phyloP scores from a whole-genome alignment of 2,888 invertebrate genomes.

The Drosophila silvestris region DNA sequence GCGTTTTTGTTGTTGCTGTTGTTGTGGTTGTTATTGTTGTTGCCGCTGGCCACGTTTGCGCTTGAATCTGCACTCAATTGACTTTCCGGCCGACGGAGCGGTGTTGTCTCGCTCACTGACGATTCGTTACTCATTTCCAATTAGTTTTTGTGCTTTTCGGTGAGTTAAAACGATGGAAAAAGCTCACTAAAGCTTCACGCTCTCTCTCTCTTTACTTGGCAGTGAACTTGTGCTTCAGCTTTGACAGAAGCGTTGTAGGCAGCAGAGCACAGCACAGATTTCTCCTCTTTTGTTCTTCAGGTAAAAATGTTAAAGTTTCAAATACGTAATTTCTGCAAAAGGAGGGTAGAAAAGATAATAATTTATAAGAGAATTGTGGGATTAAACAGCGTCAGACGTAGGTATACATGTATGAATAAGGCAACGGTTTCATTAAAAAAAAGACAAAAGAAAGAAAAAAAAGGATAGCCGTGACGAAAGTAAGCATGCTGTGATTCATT shows the following conservation, averaged over 20 bases:
- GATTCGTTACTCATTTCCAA: constrained; percentile 84
- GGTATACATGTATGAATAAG: constrained; percentile 52
- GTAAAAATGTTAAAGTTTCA: constrained; percentile 31
- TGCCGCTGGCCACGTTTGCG: constrained; percentile 60
- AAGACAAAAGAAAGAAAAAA: constrained; percentile 5
- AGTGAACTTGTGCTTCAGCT: constrained; percentile 68
- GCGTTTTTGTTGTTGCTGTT: constrained; percentile 25
- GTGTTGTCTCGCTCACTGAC: constrained; percentile 85
- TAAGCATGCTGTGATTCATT: constrained; percentile 40
- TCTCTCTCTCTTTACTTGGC: constrained; percentile 42
- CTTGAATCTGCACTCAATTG: constrained; percentile 52
- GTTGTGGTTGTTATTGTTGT: constrained; percentile 19
- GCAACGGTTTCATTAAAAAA: constrained; percentile 45
- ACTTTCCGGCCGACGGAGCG: constrained; percentile 82
- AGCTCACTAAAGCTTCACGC: constrained; percentile 45
- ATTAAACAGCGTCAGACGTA: constrained; percentile 1
- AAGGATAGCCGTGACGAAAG: constrained; percentile 35
- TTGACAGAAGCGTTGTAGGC: constrained; percentile 19
- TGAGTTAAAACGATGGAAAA: constrained; percentile 31
- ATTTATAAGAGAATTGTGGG: constrained; percentile 17
- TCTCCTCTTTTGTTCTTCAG: constrained; percentile 23
- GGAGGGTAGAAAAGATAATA: constrained; percentile 21
- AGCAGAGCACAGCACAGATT: constrained; percentile 12
- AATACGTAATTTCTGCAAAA: constrained; percentile 25
- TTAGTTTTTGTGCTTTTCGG: constrained; percentile 29